A percentile compares a stretch with the other conserved stretches of the same genome.
phyloP scores from a whole-genome alignment of 2,113 vertebrate species.

The Rhabdomys dilectus region DNA sequence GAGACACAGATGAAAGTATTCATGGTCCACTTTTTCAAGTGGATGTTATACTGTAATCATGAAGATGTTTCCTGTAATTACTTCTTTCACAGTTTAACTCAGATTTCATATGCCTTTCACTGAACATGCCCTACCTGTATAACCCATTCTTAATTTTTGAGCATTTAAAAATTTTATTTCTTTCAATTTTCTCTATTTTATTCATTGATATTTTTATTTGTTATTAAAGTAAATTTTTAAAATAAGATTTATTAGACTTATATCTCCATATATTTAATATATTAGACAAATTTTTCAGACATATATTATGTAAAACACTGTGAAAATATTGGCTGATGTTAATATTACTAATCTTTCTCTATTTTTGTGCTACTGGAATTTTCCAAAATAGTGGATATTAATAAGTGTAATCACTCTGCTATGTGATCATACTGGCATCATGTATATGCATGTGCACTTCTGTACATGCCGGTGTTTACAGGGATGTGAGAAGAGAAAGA shows the following conservation, averaged over 20 bases:
- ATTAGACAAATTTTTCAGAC: not conserved
- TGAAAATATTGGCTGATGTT: not conserved
- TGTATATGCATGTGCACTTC: no score
- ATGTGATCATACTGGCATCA: not conserved
- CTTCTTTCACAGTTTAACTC: not conserved
- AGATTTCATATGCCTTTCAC: not conserved
- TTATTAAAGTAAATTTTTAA: not conserved
- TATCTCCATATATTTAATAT: no score
- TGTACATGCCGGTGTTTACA: not conserved
- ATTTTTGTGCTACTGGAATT: not conserved
- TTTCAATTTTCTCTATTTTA: slow-evolving; percentile 9
- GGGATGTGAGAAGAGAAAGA: not conserved
- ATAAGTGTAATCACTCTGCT: not conserved
- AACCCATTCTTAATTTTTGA: not conserved
- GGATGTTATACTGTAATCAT: not conserved
- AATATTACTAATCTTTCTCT: not conserved
- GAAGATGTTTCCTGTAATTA: not conserved
- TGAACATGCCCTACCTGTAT: not conserved
- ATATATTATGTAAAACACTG: not conserved
- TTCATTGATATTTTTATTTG: slow-evolving; percentile 2
- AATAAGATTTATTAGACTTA: not conserved
- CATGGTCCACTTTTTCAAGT: not conserved
- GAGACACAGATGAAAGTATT: slow-evolving; percentile 37
- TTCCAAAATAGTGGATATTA: not conserved
- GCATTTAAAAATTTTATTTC: not conserved